Evolutionary conservation across 2,888 invertebrate species (phyloP).

Genomic region (Ochlodes sylvanus): DNA sequence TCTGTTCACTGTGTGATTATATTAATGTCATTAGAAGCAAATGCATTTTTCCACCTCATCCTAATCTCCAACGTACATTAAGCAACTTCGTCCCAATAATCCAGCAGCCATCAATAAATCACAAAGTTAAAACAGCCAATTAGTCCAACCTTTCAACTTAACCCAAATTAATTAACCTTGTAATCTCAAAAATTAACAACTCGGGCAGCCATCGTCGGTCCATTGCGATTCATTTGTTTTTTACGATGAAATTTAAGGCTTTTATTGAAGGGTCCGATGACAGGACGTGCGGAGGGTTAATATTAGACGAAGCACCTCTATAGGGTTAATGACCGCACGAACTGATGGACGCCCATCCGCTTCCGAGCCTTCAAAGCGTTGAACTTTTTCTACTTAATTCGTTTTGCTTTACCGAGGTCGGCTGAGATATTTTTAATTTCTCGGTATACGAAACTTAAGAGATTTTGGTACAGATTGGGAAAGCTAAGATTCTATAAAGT

Average conservation of each 20-base stretch:
- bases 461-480: background rate
- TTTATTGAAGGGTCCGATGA: conserved; percentile 23
- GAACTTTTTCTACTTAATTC: background rate
- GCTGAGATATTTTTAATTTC: background rate
- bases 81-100: background rate
- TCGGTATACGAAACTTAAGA: background rate
- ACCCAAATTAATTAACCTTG: conserved; percentile 13
- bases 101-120: background rate
- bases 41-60: too few species aligned
- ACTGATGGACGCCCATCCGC: conserved; percentile 38
- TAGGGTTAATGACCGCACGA: conserved; percentile 43
- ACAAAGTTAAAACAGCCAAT: background rate
- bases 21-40: too few species aligned
- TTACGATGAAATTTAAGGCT: conserved; percentile 11
- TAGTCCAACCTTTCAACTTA: background rate
- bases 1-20: too few species aligned
- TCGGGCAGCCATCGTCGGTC: background rate
- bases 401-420: background rate
- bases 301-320: conserved; percentile 32
- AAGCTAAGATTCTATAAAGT: too few species aligned
- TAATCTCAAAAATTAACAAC: conserved; percentile 15
- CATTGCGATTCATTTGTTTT: conserved; percentile 13
- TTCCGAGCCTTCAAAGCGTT: conserved; percentile 9
- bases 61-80: too few species aligned
- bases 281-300: conserved; percentile 21